phyloP scores from a whole-genome alignment of 1,140 invertebrate genomes.

The Panagrolaimus sp. region DNA sequence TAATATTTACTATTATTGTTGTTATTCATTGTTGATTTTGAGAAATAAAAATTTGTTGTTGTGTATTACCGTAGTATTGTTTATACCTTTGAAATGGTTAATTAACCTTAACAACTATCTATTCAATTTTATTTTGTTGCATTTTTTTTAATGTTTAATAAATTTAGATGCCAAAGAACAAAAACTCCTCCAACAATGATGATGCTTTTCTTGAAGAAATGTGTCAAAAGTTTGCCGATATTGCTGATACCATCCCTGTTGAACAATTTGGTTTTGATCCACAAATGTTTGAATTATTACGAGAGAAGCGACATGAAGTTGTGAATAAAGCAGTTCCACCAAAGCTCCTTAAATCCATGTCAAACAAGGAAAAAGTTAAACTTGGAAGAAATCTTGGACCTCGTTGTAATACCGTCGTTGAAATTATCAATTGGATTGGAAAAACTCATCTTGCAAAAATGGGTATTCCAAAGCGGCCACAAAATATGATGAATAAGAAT shows the following conservation, averaged over 20 bases:
- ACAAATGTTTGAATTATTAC: not conserved
- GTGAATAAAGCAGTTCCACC: not conserved
- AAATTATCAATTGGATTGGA: not conserved
- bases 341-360: not conserved
- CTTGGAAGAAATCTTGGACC: not conserved
- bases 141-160: no score
- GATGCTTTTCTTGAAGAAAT: no score
- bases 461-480: not conserved
- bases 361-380: not conserved
- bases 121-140: no score
- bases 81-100: no score
- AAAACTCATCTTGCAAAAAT: not conserved
- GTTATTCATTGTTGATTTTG: no score
- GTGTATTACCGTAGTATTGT: no score
- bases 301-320: not conserved
- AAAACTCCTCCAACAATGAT: no score
- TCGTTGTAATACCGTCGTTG: not conserved
- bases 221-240: not conserved
- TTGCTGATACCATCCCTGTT: not conserved
- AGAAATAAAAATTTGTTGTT: no score
- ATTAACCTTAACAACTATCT: no score
- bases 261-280: slow-evolving; percentile 5
- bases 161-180: no score
- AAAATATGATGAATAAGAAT: no score
- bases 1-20: no score